Conservation (phyloP, 2,113 vertebrate genomes). For the Callithrix jacchus region DNA sequence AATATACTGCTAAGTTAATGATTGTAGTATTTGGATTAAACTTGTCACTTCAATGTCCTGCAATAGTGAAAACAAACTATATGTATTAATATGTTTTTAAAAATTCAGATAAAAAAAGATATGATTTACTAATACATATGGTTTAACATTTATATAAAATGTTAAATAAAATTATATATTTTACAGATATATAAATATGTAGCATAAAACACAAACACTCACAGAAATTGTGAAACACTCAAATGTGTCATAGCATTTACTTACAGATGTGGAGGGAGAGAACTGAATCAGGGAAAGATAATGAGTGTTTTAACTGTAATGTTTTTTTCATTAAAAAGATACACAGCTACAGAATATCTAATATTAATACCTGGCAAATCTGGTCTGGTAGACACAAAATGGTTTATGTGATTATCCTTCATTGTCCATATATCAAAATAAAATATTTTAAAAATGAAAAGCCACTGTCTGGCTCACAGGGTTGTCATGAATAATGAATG, state of each 20-base stretch:
- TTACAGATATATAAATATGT: neutral
- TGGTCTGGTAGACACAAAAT: neutral
- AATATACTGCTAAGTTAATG: neutral
- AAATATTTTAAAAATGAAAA: neutral
- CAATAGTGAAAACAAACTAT: neutral
- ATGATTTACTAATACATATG: neutral
- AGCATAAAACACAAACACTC: neutral
- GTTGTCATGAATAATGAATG: neutral
- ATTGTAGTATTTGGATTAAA: neutral
- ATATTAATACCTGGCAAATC: neutral
- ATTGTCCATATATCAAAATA: neutral
- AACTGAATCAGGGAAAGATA: neutral
- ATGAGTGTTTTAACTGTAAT: neutral
- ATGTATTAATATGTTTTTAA: neutral
- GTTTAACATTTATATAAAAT: neutral
- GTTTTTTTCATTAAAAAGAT: neutral
- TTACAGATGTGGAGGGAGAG: neutral
- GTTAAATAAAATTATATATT: neutral
- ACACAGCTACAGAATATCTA: neutral
- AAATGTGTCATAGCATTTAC: neutral
- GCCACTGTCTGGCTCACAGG: neutral
- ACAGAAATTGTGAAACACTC: neutral
- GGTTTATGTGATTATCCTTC: neutral
- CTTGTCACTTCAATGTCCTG: neutral
- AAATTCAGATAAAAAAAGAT: neutral